Base-by-base conservation (phyloP, 2,888 invertebrate species). In the Luperina nickerlii region DNA sequence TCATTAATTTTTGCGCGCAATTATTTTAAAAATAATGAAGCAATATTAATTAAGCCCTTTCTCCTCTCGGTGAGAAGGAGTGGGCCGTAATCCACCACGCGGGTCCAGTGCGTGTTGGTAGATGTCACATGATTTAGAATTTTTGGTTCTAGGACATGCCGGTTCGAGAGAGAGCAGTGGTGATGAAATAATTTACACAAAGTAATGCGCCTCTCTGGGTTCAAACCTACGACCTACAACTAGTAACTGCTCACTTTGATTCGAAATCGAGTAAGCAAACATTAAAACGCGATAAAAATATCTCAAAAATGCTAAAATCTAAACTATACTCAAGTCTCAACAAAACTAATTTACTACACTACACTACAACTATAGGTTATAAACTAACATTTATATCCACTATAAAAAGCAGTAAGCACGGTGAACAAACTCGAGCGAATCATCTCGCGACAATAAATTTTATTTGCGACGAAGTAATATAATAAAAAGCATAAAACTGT, bases 401-500 rank as follows among this genome's bases (percentile, higher is more conserved):
- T 69, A 76, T 87, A 88, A 88, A 88, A 88, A 71, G 57, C n/a
- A 60, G 57, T 57, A 24, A 57, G 48, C 24, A 75, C 68, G 60
- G 68, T 51, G 66, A 72, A 79, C 75, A 73, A 83, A 70, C 72
- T 83, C 69, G 2, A 75, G 74, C 74, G 65, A 70, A 87, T 87
- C 74, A 83, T 74, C 68, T 69, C 72, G 42, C 57, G 18, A 66
- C 76, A 84, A 78, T 87, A 87, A 81, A 80, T 74, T 87, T 87
- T 88, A 86, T 88, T 86, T 76, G 87, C 57, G 76, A 76, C 76
- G 70, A 74, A 87, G 81, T 81, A 81, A 81, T 86, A 81, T 87
- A 84, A 87, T 87, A 78, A 69, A 79, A 80, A 76, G 79, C 67
- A 87, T 84, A 88, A 88, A 87, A 88, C 62, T 82, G 79, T 84